Conservation (phyloP, 2,113 vertebrate species). For the Pseudopipra pipra region DNA sequence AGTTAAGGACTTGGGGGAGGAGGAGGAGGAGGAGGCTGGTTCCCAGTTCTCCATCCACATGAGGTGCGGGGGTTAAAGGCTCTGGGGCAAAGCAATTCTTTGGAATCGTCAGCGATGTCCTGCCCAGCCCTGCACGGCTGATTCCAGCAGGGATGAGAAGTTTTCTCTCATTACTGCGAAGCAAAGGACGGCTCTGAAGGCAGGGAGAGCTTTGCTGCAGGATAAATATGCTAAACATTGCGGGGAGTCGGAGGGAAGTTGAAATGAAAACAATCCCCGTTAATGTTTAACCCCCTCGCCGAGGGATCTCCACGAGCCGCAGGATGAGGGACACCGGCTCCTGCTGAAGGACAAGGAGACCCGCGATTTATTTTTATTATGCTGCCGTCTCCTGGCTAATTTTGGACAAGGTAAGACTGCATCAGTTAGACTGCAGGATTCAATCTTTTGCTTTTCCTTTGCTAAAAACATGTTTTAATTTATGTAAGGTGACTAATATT, state of each 20-base stretch:
- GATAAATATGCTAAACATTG: background rate
- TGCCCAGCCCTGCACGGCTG: background rate
- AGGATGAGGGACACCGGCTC: background rate
- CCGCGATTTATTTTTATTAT: background rate
- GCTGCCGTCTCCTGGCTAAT: background rate
- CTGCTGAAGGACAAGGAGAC: conserved; percentile 45
- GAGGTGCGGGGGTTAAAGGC: background rate
- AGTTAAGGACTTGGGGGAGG: conserved; percentile 19
- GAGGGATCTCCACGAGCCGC: background rate
- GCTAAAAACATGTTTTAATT: background rate
- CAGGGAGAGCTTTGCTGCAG: background rate
- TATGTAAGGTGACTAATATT: background rate
- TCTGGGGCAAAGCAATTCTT: background rate
- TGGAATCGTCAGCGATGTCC: background rate
- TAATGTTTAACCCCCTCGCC: conserved; percentile 4
- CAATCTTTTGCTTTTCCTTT: background rate
- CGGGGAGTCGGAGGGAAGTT: background rate
- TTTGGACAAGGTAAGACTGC: background rate
- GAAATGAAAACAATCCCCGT: background rate
- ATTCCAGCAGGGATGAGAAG: background rate
- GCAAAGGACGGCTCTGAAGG: background rate
- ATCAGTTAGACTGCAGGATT: background rate
- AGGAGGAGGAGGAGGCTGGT: background rate
- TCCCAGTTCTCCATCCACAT: background rate
- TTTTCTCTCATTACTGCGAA: background rate